Base-by-base conservation (phyloP, 2,888 invertebrate genomes). In the Exephanes ischioxanthus region DNA sequence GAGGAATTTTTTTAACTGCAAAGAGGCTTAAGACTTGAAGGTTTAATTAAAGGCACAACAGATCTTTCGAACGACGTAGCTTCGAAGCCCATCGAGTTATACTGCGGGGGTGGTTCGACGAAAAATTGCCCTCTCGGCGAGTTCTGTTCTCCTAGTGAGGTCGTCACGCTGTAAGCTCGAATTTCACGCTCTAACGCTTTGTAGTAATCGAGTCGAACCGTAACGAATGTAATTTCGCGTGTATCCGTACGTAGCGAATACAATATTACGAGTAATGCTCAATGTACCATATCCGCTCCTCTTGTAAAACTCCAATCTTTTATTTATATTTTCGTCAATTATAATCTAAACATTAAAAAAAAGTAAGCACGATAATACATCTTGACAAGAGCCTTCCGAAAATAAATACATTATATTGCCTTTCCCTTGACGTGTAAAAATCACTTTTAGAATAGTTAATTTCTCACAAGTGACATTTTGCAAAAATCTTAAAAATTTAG, bases 121-220 rank as follows among this genome's bases (percentile, higher is more conserved):
- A 41, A 48, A 76, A 70, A 66, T 68, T 77, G 19, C 16, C 33
- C n/a, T 67, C 79, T 75, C 19, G 53, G 9, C 53, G 16, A 16
- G 37, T 87, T 84, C 89, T 91, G 85, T 67, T 86, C 84, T 87
- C 90, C 90, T 89, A 88, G 53, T 91, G 55, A 26, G 53, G 22
- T 14, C 72, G 86, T 87, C 88, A 88, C 87, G 87, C 83, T 83
- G 75, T 83, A 87, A 89, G 87, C 88, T 87, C 87, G 53, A 85
- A 86, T 89, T 89, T 89, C 86, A 87, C 78, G 80, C 66, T 19
- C 48, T 22, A 51, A 72, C 66, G 51, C 3, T 14, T n/a, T 33
- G 2, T 37, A 16, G 71, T 77, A 55, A 75, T 71, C 11, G 68
- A 61, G 26, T 33, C 26, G 30, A 37, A 37, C n/a, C 16, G 33